Conservation (phyloP, 2,797 vertebrate species). For the Urophycis tenuis region DNA sequence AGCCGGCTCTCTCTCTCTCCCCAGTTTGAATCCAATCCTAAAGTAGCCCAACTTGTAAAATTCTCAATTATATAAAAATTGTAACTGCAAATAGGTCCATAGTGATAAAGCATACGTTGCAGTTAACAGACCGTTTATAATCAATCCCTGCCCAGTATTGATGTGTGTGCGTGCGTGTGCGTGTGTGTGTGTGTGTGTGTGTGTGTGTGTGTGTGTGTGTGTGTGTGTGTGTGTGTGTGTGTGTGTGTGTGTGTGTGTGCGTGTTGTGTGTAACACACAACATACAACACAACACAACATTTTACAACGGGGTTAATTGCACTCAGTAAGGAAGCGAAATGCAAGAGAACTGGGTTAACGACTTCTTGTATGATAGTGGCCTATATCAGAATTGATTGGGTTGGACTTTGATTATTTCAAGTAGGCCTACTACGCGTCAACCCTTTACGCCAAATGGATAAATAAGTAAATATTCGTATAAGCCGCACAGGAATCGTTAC, state of each 20-base stretch:
- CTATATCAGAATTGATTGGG: background rate
- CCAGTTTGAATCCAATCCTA: background rate
- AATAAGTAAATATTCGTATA: background rate
- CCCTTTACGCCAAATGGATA: background rate
- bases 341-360: background rate
- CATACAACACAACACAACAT: no score
- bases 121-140: background rate
- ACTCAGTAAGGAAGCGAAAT: background rate
- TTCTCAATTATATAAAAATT: background rate
- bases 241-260: constrained; percentile 41
- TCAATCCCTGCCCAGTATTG: background rate
- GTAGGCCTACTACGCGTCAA: background rate
- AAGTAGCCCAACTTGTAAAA: background rate
- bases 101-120: background rate
- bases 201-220: background rate
- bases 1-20: no score
- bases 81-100: background rate
- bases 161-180: constrained; percentile 9
- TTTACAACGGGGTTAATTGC: background rate
- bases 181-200: constrained; percentile 20
- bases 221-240: constrained; percentile 46
- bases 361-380: background rate
- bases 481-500: background rate
- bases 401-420: background rate
- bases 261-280: no score